Base-by-base conservation (phyloP, 2,888 invertebrate species). In the Polymixis lichenea region DNA sequence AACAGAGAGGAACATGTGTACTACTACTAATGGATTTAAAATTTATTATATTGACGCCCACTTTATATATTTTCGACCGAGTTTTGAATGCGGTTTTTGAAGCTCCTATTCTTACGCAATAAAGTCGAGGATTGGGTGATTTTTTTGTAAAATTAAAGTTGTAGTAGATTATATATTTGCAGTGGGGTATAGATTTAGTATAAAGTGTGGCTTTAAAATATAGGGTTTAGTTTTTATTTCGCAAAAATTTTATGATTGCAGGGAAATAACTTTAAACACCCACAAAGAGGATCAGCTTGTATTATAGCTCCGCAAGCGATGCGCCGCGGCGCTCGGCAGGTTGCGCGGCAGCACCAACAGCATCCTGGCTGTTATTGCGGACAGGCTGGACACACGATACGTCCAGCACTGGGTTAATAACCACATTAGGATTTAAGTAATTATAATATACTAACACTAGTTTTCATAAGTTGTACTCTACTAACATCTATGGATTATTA, bases 11-110 rank as follows among this genome's bases (percentile, higher is more conserved):
- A 95, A 94, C 96, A 96, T 96, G 96, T 96, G 96, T 95, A 95
- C 93, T 93, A 91, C 92, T 92, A 90, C 96, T 96, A 96, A 96
- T 96, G 96, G 96, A 95, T 95, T 96, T 95, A 95, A 95, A 96
- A 96, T 96, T 96, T 96, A 96, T 96, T 94, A 91, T 92, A 91
- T 91, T 88, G 89, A 88, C 94, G 93, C 95, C 96, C 93, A 95
- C 95, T 95, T 94, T 92, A 83, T 92, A 83, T 77, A 78, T 79
- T 83, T 73, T 46, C n/a, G 77, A 77, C 78, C 53, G 11, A 77
- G 0, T 64, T 60, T 11, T 38, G 32, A 61, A 56, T 56, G 58
- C 74, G 0, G 19, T 49, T 71, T 8, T 11, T 17, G 1, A 62
- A n/a, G 49, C 49, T 67, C 55, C 53, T 91, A 89, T 78, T 6